Evolutionary conservation across 2,888 invertebrate species (phyloP).

Genomic region (Eupsilia transversa): DNA sequence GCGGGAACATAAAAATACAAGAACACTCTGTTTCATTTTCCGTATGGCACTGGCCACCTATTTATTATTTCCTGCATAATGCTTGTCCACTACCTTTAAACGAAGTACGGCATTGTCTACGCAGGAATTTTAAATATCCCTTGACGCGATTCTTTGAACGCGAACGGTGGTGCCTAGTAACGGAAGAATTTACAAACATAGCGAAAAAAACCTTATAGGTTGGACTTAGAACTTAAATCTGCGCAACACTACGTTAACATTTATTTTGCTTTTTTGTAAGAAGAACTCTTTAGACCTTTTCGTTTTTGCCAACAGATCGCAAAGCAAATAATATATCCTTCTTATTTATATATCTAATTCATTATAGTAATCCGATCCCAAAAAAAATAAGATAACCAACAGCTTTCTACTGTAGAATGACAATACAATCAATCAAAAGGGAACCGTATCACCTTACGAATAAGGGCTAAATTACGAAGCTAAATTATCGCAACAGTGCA

Average conservation of each 20-base stretch:
- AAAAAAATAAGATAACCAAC: background rate
- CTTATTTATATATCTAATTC: background rate
- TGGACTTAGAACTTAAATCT: background rate
- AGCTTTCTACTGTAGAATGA: background rate
- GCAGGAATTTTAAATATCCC: background rate
- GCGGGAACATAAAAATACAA: background rate
- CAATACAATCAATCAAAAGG: background rate
- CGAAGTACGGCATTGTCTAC: background rate
- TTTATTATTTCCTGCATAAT: background rate
- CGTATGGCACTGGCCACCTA: background rate
- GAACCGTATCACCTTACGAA: background rate
- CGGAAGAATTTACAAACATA: background rate
- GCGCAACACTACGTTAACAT: background rate
- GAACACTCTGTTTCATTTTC: background rate
- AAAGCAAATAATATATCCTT: background rate
- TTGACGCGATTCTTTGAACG: background rate
- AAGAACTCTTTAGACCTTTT: background rate
- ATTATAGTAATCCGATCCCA: background rate
- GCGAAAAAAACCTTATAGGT: background rate
- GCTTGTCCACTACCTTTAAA: background rate
- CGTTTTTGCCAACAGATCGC: background rate
- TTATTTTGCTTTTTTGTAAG: background rate
- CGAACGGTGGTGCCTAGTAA: background rate
- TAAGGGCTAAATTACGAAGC: background rate
- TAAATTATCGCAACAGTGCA: background rate